These are phyloP conservation scores for Mohoua ochrocephala DNA, from an alignment of 2,113 vertebrate genomes.

Conservation along the genomic window DNA sequence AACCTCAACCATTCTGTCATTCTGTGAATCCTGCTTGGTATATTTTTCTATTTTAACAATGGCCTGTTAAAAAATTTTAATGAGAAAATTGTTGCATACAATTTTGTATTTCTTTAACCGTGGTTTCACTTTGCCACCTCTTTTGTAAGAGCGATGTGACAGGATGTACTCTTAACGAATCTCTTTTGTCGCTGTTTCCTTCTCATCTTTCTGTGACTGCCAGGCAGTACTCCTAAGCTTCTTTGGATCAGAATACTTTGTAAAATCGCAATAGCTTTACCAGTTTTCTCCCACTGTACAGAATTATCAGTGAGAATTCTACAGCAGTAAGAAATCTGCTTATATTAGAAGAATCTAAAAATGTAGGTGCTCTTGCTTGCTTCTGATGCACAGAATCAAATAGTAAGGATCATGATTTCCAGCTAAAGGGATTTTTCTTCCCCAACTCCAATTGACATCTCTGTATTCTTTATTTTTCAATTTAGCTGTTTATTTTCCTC, in stretches of 20 bases:
- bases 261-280: not conserved
- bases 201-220: not conserved
- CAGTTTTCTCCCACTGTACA: not conserved
- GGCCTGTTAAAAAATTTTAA: not conserved
- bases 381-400: not conserved
- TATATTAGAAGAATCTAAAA: not conserved
- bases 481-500: not conserved
- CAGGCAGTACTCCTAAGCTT: not conserved
- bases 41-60: not conserved
- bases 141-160: not conserved
- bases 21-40: not conserved
- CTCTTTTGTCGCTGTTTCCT: not conserved
- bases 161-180: not conserved
- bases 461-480: not conserved
- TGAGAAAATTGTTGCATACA: not conserved
- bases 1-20: not conserved
- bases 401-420: not conserved
- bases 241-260: not conserved
- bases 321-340: not conserved
- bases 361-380: not conserved
- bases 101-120: not conserved
- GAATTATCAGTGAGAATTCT: not conserved
- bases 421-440: not conserved
- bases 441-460: fast-evolving
- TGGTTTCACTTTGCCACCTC: not conserved